Evolutionary conservation across 2,888 invertebrate genomes (phyloP).

Genomic region (Monochamus alternatus): DNA sequence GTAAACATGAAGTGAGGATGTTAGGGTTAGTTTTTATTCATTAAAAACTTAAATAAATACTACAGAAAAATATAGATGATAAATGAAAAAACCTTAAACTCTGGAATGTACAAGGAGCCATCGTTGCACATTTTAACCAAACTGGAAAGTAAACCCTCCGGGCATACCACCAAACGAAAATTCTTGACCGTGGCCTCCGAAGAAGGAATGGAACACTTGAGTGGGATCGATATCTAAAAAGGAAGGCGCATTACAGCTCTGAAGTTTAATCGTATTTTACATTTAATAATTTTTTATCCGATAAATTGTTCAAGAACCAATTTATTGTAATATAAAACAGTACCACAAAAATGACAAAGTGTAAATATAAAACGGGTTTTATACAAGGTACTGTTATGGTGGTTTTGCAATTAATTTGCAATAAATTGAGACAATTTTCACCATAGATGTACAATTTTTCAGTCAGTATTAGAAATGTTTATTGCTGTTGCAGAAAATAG

Average conservation of each 20-base stretch:
- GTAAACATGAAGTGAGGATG: not conserved
- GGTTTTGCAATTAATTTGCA: too few relatives aligned
- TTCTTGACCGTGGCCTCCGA: constrained; percentile 75
- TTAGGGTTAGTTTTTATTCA: constrained; percentile 27
- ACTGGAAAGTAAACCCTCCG: constrained; percentile 81
- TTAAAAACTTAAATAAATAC: constrained; percentile 46
- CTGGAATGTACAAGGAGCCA: constrained; percentile 50
- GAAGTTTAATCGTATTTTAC: too few relatives aligned
- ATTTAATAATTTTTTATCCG: too few relatives aligned
- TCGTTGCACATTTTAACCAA: constrained; percentile 72
- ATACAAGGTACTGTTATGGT: too few relatives aligned
- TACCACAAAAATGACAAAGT: too few relatives aligned
- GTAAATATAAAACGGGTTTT: too few relatives aligned
- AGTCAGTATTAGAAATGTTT: too few relatives aligned
- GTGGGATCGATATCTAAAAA: constrained; percentile 85
- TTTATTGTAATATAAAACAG: too few relatives aligned
- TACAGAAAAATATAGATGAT: constrained; percentile 37
- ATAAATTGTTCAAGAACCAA: too few relatives aligned
- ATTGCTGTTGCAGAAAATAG: too few relatives aligned
- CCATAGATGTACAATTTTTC: too few relatives aligned
- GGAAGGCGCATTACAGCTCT: not conserved
- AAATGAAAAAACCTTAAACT: constrained; percentile 34
- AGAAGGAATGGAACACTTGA: constrained; percentile 90
- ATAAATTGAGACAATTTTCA: too few relatives aligned
- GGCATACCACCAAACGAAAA: constrained; percentile 75